Percentiles rank a stretch among this genome's conserved stretches.
These are phyloP conservation scores for Helicorthomorpha holstii DNA, from an alignment of 1,140 invertebrate genomes.

Conservation along the genomic window DNA sequence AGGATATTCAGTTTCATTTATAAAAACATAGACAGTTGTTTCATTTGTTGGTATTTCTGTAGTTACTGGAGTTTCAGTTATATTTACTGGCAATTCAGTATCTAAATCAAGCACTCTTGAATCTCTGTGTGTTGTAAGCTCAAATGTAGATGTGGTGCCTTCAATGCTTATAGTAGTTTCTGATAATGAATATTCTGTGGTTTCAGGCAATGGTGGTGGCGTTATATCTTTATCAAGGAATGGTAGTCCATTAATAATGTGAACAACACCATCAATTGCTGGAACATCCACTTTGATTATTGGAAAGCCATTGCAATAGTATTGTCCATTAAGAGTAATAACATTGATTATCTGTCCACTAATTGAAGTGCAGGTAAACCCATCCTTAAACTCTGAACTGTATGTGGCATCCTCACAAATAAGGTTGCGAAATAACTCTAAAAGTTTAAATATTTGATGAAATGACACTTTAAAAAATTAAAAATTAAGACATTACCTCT, in stretches of 20 bases:
- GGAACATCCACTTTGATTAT: slow-evolving; percentile 16
- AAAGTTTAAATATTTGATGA: neutral
- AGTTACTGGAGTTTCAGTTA: neutral
- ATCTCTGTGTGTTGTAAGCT: no score
- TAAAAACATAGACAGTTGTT: neutral
- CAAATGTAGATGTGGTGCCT: no score
- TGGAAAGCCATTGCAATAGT: neutral
- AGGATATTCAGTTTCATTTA: no score
- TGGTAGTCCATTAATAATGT: slow-evolving; percentile 14
- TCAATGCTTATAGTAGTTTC: neutral
- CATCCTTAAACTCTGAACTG: neutral
- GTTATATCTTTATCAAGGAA: neutral
- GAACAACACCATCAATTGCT: slow-evolving; percentile 17
- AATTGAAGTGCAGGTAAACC: neutral
- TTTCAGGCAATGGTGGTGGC: neutral
- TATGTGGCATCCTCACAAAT: neutral
- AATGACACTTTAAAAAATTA: neutral
- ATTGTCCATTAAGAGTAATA: neutral
- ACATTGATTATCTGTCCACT: neutral
- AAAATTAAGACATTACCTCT: neutral
- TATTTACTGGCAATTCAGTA: neutral
- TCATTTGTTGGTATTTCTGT: neutral
- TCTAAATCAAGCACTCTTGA: neutral
- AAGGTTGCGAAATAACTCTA: neutral
- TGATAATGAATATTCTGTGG: neutral